Evolutionary conservation across 1,140 invertebrate species (phyloP).

Genomic region (Philopotamus ludificatus): DNA sequence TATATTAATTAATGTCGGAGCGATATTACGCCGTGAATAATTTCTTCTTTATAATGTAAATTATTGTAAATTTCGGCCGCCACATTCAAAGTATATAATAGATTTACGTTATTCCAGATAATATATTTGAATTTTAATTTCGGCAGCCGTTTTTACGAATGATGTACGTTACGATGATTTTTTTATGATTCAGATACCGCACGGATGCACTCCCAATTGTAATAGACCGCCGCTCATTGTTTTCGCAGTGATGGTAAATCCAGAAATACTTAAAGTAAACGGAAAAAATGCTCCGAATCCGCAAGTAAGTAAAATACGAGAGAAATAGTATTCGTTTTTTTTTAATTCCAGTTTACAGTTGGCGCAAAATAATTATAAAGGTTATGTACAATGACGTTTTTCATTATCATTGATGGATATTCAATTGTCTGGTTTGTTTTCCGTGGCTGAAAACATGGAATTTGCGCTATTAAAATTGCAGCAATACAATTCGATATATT

Average conservation of each 20-base stretch:
- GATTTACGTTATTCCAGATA: too few species aligned
- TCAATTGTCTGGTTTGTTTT: too few species aligned
- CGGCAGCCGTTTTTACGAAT: neutral
- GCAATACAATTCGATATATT: too few species aligned
- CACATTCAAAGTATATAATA: neutral
- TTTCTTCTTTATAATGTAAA: neutral
- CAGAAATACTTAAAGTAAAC: conserved; percentile 64
- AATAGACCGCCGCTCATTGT: conserved; percentile 61
- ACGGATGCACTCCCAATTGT: conserved; percentile 58
- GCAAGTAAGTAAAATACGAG: conserved; percentile 53
- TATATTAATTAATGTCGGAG: too few species aligned
- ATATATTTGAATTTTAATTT: neutral
- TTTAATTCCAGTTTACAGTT: too few species aligned
- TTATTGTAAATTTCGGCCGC: neutral
- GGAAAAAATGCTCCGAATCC: conserved; percentile 66
- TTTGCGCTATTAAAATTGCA: too few species aligned
- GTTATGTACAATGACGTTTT: too few species aligned
- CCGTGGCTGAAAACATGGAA: too few species aligned
- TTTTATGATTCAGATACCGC: conserved; percentile 46
- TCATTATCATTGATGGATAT: too few species aligned
- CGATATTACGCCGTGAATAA: too few species aligned
- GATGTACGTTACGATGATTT: neutral
- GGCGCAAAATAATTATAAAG: too few species aligned
- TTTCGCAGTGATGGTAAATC: conserved; percentile 71
- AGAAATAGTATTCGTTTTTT: too few species aligned